Evolutionary conservation across 2,888 invertebrate genomes (phyloP).

Genomic region (Druceiella hillmani): DNA sequence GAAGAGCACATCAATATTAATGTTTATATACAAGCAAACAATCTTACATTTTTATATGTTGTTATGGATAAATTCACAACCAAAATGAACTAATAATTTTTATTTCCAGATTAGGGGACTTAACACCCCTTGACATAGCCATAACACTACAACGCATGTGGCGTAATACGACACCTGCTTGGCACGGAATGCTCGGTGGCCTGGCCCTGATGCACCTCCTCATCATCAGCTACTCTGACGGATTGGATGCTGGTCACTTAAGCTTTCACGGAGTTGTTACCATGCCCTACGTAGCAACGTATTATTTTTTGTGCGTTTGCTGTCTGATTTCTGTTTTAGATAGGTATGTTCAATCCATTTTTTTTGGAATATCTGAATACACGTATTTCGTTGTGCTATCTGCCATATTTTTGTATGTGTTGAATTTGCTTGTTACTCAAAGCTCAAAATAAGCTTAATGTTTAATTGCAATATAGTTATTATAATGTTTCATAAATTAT

Average conservation of each 20-base stretch:
- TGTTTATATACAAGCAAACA: too few relatives aligned
- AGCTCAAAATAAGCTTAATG: background rate
- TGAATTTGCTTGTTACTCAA: too few relatives aligned
- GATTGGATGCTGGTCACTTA: slow-evolving; percentile 41
- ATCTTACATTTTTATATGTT: too few relatives aligned
- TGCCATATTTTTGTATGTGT: slow-evolving; percentile 3
- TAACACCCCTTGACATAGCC: slow-evolving; percentile 51
- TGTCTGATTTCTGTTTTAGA: slow-evolving; percentile 56
- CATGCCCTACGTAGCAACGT: slow-evolving; percentile 49
- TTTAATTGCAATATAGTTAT: background rate
- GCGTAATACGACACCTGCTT: slow-evolving; percentile 48
- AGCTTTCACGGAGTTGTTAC: slow-evolving; percentile 47
- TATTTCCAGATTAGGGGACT: slow-evolving; percentile 36
- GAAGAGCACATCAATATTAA: too few relatives aligned
- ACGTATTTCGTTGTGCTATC: background rate
- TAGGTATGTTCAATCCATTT: slow-evolving; percentile 36
- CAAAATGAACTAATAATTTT: slow-evolving; percentile 5
- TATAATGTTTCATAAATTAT: too few relatives aligned
- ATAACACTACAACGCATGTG: slow-evolving; percentile 45
- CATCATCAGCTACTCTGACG: slow-evolving; percentile 50
- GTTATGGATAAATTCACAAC: too few relatives aligned
- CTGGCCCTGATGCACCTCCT: slow-evolving; percentile 54
- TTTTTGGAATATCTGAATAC: slow-evolving; percentile 2
- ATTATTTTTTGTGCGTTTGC: slow-evolving; percentile 53
- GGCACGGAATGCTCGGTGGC: slow-evolving; percentile 57